Conservation (phyloP, 2,113 vertebrate species). For the Coregonus clupeaformis region DNA sequence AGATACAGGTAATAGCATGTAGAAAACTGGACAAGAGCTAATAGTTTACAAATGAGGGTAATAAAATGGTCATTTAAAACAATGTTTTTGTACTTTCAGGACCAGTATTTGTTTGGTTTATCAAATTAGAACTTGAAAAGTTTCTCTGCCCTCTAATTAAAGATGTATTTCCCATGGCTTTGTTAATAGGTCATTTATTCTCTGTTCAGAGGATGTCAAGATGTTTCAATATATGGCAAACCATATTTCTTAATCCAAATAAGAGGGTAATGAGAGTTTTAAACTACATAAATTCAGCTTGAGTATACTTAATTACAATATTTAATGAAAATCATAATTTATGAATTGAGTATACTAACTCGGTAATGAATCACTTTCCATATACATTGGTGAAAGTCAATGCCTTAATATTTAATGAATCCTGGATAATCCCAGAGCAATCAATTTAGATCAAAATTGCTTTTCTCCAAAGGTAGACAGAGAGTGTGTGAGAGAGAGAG, state of each 20-base stretch:
- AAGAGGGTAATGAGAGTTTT: conserved; percentile 66
- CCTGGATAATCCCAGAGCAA: conserved; percentile 86
- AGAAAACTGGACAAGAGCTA: too few species aligned
- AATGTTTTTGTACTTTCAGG: background rate
- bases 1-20: background rate
- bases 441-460: conserved; percentile 87
- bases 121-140: conserved; percentile 1
- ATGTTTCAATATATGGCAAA: conserved; percentile 30
- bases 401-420: conserved; percentile 91
- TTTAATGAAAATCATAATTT: conserved; percentile 72
- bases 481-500: conserved; percentile 32
- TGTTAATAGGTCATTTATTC: conserved; percentile 17
- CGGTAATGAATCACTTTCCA: conserved; percentile 74
- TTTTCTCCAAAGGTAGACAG: conserved; percentile 77
- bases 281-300: conserved; percentile 56
- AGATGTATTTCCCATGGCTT: conserved; percentile 18
- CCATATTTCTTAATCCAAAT: conserved; percentile 67
- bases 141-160: conserved; percentile 28
- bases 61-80: background rate
- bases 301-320: conserved; percentile 71
- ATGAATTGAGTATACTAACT: conserved; percentile 66
- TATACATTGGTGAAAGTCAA: conserved; percentile 85
- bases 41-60: background rate
- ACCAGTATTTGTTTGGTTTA: background rate
- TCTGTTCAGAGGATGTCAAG: conserved; percentile 28